These are phyloP conservation scores for Virgularia gustaviana DNA, from an alignment of 92 coral and sea anemone genomes.

Conservation along the genomic window DNA sequence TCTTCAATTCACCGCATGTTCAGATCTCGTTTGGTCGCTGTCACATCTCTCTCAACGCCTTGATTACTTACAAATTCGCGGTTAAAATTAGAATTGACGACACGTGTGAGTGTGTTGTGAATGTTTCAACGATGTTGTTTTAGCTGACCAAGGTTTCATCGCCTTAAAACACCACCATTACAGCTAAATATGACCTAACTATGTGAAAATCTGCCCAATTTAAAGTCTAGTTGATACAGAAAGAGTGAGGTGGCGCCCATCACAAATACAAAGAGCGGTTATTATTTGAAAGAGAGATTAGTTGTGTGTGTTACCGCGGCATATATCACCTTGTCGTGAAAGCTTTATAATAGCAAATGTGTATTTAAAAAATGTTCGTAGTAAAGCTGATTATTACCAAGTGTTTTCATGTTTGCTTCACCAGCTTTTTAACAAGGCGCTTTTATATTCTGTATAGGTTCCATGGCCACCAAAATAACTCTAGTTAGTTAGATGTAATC, in stretches of 20 bases:
- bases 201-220: too few species aligned
- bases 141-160: conserved; percentile 6
- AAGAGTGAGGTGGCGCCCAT: too few species aligned
- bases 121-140: conserved; percentile 23
- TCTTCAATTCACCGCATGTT: not conserved
- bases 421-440: not conserved
- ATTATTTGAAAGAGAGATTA: too few species aligned
- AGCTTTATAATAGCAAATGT: too few species aligned
- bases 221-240: too few species aligned
- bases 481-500: not conserved
- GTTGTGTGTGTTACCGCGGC: too few species aligned
- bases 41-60: not conserved
- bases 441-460: too few species aligned
- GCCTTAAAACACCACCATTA: conserved; percentile 9
- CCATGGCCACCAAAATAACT: too few species aligned
- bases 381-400: too few species aligned
- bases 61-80: conserved; percentile 13
- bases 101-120: conserved; percentile 10
- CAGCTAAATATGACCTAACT: conserved; percentile 36
- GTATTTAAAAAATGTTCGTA: too few species aligned
- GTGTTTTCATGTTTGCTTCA: not conserved
- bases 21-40: not conserved
- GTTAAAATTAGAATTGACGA: conserved; percentile 4
- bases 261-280: too few species aligned
- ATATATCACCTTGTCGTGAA: too few species aligned